Percentiles rank a stretch among this genome's conserved stretches.
Evolutionary conservation across 2,797 vertebrate genomes (phyloP).

Genomic region (Brachyrhaphis roseni): DNA sequence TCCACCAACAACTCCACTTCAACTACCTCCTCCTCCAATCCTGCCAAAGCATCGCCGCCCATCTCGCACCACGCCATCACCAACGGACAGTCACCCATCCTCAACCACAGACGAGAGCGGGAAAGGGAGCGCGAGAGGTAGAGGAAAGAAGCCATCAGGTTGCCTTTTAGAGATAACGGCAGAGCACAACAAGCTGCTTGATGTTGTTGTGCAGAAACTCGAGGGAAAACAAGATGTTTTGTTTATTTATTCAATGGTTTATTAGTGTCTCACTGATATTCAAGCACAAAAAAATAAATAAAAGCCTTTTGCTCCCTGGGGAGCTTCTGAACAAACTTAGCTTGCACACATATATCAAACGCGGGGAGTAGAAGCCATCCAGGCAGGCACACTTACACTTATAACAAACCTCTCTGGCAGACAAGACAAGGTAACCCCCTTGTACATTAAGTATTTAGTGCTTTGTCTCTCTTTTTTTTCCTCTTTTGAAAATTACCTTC

Average conservation of each 20-base stretch:
- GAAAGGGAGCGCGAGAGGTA: slow-evolving; percentile 82
- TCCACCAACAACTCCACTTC: slow-evolving; percentile 96
- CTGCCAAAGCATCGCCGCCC: slow-evolving; percentile 97
- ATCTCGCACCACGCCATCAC: slow-evolving; percentile 93
- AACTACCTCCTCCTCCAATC: slow-evolving; percentile 91
- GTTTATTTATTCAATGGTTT: slow-evolving; percentile 83
- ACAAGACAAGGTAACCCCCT: slow-evolving; percentile 74
- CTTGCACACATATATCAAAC: slow-evolving; percentile 77
- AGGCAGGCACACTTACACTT: slow-evolving; percentile 52
- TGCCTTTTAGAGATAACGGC: neutral
- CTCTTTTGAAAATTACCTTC: slow-evolving; percentile 81
- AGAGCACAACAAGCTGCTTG: neutral
- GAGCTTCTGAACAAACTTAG: slow-evolving; percentile 68
- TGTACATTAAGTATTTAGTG: slow-evolving; percentile 85
- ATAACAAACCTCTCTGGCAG: slow-evolving; percentile 72
- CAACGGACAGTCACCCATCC: slow-evolving; percentile 97
- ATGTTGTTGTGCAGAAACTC: slow-evolving; percentile 35
- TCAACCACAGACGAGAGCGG: slow-evolving; percentile 96
- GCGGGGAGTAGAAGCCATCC: slow-evolving; percentile 57
- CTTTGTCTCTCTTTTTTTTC: slow-evolving; percentile 54
- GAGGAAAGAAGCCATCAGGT: slow-evolving; percentile 11
- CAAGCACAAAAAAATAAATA: slow-evolving; percentile 54
- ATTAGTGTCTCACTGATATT: slow-evolving; percentile 70
- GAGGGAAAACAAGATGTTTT: slow-evolving; percentile 65
- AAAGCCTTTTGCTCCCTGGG: slow-evolving; percentile 61